Evolutionary conservation across 35 echinoderm and acorn worm genomes (phyloP), one percentile per base, ranked within the genome.

Genomic region (Chiridota heheva): DNA sequence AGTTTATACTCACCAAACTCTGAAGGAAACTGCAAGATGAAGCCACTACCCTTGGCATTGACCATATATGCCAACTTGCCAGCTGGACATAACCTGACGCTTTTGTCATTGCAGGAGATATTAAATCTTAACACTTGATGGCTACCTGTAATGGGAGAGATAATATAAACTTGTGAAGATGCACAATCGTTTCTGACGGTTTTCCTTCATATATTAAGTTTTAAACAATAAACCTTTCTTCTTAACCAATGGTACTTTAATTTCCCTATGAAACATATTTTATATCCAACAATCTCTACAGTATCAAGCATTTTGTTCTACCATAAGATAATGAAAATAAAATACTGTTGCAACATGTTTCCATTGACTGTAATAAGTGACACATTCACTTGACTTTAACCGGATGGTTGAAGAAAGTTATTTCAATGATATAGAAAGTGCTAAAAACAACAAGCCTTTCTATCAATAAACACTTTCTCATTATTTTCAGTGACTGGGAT

Each of bases 11-110:
- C 86, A 98, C 95, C 95, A 92, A 91, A 91, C 44, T 91, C 89
- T 82, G 95, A 69, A 58, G 70, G 70, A 47, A 98, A 98, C 48
- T 91, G 89, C n/a, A 98, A 75, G 13, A 98, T 29, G 30, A 91
- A 75, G n/a, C 76, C 79, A 69, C 59, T 88, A 42, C 85, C 86
- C 33, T 89, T 80, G 40, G 88, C 76, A 65, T 91, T 91, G 58
- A 98, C 79, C 46, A 98, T 75, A 30, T 84, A 98, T 31, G 88
- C 74, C 46, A 79, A 82, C 36, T 98, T 98, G 18, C 72, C 82
- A 13, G 89, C 84, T 31, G 72, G 78, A 72, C 95, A 98, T 33
- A 78, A 59, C 36, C 44, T 67, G 7, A 81, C 48, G 30, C 7
- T 69, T 15, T 71, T 43, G 27, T 69, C 62, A 5, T 57, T 64